Evolutionary conservation across 2,888 invertebrate genomes (phyloP).

Genomic region (Diploptera punctata): DNA sequence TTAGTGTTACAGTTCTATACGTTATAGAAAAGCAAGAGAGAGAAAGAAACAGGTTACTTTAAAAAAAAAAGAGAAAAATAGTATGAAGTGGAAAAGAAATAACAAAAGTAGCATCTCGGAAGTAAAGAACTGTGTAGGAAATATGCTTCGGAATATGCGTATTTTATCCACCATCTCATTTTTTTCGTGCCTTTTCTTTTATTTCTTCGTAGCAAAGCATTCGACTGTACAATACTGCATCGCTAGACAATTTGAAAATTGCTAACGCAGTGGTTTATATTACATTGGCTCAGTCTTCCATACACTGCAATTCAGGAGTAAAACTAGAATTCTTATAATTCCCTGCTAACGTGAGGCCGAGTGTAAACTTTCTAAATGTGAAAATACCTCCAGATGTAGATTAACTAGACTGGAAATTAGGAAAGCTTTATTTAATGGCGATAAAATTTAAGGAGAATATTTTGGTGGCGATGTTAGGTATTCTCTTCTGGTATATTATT

Average conservation of each 20-base stretch:
- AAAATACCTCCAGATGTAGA: no score
- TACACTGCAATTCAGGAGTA: no score
- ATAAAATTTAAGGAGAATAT: no score
- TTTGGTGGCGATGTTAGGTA: no score
- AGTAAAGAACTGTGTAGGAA: constrained; percentile 6
- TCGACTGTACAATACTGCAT: not conserved
- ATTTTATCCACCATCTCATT: not conserved
- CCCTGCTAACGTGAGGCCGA: no score
- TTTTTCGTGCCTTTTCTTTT: not conserved
- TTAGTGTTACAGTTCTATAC: not conserved
- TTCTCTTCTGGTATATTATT: no score
- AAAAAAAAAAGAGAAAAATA: constrained; percentile 2
- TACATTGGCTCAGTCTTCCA: no score
- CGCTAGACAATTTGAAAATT: constrained; percentile 1
- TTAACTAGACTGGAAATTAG: no score
- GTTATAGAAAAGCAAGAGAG: not conserved
- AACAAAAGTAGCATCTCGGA: constrained; percentile 6
- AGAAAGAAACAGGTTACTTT: no score
- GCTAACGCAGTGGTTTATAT: not conserved
- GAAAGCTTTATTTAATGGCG: no score
- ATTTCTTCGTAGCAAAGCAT: not conserved
- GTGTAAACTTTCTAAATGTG: no score
- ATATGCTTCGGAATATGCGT: constrained; percentile 8
- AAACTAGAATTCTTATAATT: no score
- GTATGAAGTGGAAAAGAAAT: constrained; percentile 1